Conservation (phyloP, 2,888 invertebrate genomes). For the Polietes domitor region DNA sequence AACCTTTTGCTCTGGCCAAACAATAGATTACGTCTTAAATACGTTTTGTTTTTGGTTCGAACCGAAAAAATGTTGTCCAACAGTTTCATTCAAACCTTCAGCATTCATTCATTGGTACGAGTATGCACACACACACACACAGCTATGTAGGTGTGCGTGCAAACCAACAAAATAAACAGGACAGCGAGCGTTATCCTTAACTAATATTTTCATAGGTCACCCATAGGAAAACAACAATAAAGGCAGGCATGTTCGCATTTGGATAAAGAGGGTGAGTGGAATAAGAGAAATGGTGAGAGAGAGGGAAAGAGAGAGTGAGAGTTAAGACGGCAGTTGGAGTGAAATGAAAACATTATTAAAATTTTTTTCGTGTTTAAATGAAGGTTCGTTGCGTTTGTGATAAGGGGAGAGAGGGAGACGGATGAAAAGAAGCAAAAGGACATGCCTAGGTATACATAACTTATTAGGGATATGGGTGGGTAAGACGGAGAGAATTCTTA, state of each 20-base stretch:
- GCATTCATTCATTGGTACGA: background rate
- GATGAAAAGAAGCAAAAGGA: no score
- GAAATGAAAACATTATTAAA: constrained; percentile 60
- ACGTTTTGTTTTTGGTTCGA: constrained; percentile 10
- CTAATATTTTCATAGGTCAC: constrained; percentile 67
- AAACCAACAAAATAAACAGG: background rate
- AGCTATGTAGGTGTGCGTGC: background rate
- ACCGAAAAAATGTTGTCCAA: background rate
- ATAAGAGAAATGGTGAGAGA: background rate
- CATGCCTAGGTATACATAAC: no score
- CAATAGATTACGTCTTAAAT: constrained; percentile 55
- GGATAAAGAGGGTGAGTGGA: background rate
- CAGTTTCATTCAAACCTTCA: no score
- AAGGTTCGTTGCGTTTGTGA: no score
- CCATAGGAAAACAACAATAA: constrained; percentile 53
- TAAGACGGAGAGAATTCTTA: no score
- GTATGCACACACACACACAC: no score
- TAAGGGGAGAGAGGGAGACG: no score
- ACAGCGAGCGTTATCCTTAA: constrained; percentile 40
- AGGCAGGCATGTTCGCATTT: no score
- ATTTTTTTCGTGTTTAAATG: constrained; percentile 44
- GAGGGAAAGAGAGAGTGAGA: background rate
- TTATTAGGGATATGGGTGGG: no score
- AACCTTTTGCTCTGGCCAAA: constrained; percentile 51
- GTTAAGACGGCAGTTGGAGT: background rate